Evolutionary conservation across 2,888 invertebrate genomes (phyloP).

Genomic region (Andrena dorsata): DNA sequence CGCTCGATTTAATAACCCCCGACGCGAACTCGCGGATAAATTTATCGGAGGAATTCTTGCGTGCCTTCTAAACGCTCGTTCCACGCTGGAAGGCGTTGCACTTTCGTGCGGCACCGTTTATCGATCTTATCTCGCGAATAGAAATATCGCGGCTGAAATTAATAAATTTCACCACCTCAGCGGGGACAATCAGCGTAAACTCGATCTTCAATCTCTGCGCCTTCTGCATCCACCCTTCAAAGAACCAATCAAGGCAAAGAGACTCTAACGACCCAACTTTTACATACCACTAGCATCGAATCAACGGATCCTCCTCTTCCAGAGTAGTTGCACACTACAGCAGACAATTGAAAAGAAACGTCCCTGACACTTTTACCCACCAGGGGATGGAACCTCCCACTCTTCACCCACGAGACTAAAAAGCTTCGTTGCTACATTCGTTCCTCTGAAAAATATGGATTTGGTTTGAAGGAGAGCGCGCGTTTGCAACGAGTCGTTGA

Average conservation of each 20-base stretch:
- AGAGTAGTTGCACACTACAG: no score
- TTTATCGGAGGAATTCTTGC: slow-evolving; percentile 29
- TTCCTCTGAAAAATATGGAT: slow-evolving; percentile 32
- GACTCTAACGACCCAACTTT: no score
- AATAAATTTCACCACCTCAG: slow-evolving; percentile 10
- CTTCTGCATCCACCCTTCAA: no score
- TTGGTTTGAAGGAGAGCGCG: slow-evolving; percentile 14
- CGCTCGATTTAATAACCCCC: slow-evolving; percentile 28
- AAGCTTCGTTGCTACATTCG: neutral
- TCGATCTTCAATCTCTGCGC: no score
- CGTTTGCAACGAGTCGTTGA: slow-evolving; percentile 64
- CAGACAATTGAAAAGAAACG: no score
- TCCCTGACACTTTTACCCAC: no score
- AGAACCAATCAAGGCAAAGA: no score
- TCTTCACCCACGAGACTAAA: neutral
- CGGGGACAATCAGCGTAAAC: neutral
- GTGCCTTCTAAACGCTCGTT: slow-evolving; percentile 27
- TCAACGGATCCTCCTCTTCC: no score
- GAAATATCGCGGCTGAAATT: slow-evolving; percentile 30
- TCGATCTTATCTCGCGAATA: slow-evolving; percentile 39
- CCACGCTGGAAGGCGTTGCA: slow-evolving; percentile 23
- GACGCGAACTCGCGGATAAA: slow-evolving; percentile 24
- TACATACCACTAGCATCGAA: no score
- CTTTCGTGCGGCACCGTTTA: slow-evolving; percentile 36
- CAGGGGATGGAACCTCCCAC: no score